Conservation (phyloP, 35 echinoderm and acorn worm genomes). For the Apostichopus japonicus region DNA sequence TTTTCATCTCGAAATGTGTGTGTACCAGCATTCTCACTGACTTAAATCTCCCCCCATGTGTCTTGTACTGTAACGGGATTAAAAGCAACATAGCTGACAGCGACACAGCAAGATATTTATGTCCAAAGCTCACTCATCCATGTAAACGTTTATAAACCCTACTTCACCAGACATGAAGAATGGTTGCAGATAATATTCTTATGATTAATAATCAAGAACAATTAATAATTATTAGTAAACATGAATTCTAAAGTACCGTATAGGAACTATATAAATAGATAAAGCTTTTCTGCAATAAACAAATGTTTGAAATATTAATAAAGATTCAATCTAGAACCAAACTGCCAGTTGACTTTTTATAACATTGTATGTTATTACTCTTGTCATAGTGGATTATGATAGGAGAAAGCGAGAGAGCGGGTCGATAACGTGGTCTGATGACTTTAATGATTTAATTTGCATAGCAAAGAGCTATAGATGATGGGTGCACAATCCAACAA, state of each 20-base stretch:
- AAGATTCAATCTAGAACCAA: no score
- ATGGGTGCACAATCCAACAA: no score
- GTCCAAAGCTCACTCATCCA: not conserved
- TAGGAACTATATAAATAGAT: no score
- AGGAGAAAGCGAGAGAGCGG: no score
- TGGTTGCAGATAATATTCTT: not conserved
- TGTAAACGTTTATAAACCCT: not conserved
- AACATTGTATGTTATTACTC: no score
- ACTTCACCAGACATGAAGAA: not conserved
- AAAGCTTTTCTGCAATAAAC: no score
- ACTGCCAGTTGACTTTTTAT: no score
- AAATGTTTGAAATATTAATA: no score
- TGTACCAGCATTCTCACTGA: not conserved
- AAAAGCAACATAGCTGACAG: not conserved
- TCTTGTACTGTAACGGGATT: not conserved
- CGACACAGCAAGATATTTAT: not conserved
- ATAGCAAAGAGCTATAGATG: no score
- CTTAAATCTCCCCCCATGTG: not conserved
- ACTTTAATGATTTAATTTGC: no score
- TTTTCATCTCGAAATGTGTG: not conserved
- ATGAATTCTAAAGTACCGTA: not conserved
- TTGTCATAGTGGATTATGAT: no score
- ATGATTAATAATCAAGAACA: not conserved
- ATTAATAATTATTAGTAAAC: not conserved
- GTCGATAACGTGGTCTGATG: no score